Evolutionary conservation across 2,113 vertebrate species (phyloP).

Genomic region (Beaufortia kweichowensis): DNA sequence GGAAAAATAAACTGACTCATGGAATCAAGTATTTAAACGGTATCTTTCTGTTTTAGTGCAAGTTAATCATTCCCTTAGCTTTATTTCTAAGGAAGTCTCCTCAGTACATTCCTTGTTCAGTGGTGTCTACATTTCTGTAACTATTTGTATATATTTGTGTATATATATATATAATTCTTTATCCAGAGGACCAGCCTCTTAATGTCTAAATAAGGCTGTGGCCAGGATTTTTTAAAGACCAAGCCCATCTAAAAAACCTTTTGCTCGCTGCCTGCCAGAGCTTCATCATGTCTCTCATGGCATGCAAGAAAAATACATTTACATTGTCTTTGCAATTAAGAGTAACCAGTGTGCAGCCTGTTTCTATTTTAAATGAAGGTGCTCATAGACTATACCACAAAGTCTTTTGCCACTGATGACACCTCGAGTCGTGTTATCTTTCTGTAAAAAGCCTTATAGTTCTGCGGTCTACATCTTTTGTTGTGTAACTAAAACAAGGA

Average conservation of each 20-base stretch:
- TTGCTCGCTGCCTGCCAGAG: not conserved
- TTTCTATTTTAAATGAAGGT: not conserved
- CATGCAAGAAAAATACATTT: slow-evolving; percentile 28
- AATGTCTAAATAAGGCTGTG: slow-evolving; percentile 78
- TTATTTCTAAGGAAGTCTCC: slow-evolving; percentile 88
- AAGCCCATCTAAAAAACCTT: slow-evolving; percentile 68
- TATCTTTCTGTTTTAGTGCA: slow-evolving; percentile 91
- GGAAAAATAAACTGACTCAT: slow-evolving; percentile 93
- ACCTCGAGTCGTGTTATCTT: not conserved
- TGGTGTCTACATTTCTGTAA: slow-evolving; percentile 84
- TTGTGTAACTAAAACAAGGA: slow-evolving; percentile 67
- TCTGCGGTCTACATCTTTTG: slow-evolving; percentile 45
- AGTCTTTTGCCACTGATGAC: not conserved
- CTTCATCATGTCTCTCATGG: not conserved
- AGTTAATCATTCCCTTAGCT: slow-evolving; percentile 89
- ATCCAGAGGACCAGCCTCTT: slow-evolving; percentile 94
- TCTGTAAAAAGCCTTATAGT: slow-evolving; percentile 45
- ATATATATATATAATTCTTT: slow-evolving; percentile 66
- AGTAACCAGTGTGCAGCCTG: slow-evolving; percentile 42
- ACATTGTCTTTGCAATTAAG: slow-evolving; percentile 43
- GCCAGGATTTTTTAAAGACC: slow-evolving; percentile 80
- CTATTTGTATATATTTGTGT: slow-evolving; percentile 64
- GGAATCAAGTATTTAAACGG: slow-evolving; percentile 93
- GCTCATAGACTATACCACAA: not conserved
- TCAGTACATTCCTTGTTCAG: slow-evolving; percentile 92